Evolutionary conservation across 1,140 invertebrate genomes (phyloP).

Genomic region (Colletes gigas): DNA sequence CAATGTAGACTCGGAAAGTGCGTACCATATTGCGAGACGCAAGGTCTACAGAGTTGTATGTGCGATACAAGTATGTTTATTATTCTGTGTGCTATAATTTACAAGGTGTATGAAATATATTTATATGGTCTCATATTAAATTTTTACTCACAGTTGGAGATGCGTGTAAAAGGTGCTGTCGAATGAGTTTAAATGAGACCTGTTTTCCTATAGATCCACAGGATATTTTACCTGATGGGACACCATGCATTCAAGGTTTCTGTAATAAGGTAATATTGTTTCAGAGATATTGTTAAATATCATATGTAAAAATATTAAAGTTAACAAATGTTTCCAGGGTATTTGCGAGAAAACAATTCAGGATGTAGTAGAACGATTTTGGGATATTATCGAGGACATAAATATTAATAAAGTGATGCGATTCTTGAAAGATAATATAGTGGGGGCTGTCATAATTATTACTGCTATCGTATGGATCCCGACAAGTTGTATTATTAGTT

Average conservation of each 20-base stretch:
- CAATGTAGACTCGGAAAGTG: constrained; percentile 93
- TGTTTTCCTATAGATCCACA: constrained; percentile 93
- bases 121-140: background rate
- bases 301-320: background rate
- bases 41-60: constrained; percentile 95
- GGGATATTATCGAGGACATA: constrained; percentile 98
- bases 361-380: constrained; percentile 96
- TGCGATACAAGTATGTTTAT: constrained; percentile 91
- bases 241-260: constrained; percentile 97
- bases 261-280: constrained; percentile 89
- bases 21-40: constrained; percentile 95
- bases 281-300: constrained; percentile 6
- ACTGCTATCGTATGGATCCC: constrained; percentile 97
- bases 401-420: constrained; percentile 95
- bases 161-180: constrained; percentile 94
- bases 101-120: background rate
- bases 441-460: constrained; percentile 93
- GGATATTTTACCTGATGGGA: constrained; percentile 94
- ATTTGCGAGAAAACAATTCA: constrained; percentile 96
- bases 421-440: constrained; percentile 93
- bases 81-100: background rate
- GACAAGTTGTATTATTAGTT: constrained; percentile 90
- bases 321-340: constrained; percentile 83
- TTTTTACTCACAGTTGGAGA: constrained; percentile 85
- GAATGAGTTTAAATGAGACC: constrained; percentile 94